These are phyloP conservation scores for Tachysurus vachellii DNA, from an alignment of 2,113 vertebrate species.

Conservation along the genomic window DNA sequence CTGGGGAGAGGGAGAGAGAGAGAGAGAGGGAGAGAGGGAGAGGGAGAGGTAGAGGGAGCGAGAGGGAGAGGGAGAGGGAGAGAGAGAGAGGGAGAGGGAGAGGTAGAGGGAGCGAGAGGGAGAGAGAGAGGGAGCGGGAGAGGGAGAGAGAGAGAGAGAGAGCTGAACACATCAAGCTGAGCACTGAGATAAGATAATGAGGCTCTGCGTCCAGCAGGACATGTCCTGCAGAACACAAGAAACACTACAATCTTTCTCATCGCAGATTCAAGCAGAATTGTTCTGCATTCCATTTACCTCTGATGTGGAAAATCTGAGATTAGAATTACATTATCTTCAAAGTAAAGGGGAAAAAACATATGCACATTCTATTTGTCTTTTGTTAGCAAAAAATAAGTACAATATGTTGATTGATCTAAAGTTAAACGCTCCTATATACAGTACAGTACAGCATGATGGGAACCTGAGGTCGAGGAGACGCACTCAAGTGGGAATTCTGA, in stretches of 20 bases:
- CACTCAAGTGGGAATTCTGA: neutral
- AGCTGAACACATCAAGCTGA: neutral
- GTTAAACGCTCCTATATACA: neutral
- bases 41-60: neutral
- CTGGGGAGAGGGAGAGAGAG: neutral
- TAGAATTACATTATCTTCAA: neutral
- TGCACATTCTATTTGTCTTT: neutral
- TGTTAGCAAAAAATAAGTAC: neutral
- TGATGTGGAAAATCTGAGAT: neutral
- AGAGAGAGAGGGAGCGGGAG: slow-evolving; percentile 2
- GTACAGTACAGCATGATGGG: neutral
- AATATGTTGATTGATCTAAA: neutral
- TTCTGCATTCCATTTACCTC: neutral
- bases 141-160: neutral
- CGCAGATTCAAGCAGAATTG: no score
- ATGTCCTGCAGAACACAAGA: neutral
- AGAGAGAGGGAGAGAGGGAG: neutral
- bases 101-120: neutral
- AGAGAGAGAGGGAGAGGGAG: neutral
- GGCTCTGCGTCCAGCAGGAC: neutral
- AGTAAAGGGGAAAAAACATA: neutral
- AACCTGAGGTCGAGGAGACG: neutral
- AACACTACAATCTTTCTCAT: neutral
- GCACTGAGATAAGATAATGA: slow-evolving; percentile 1
- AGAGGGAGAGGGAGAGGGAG: neutral